Percentiles rank a stretch among this genome's conserved stretches.
Conservation (phyloP, 2,888 invertebrate genomes). For the Epinotia ramella region DNA sequence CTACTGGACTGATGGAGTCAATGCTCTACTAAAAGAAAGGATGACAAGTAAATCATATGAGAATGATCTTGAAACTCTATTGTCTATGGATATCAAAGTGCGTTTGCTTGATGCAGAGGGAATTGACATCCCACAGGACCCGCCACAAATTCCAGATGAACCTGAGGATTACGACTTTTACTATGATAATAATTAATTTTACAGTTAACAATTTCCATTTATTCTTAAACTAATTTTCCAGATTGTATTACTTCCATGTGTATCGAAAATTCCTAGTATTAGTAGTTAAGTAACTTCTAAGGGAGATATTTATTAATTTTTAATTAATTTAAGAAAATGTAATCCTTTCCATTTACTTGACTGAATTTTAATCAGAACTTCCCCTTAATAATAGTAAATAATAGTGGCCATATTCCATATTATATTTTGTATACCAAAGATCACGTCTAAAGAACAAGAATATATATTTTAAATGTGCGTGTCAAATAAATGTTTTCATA, state of each 20-base stretch:
- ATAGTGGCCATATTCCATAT: constrained; percentile 74
- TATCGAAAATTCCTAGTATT: constrained; percentile 42
- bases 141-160: constrained; percentile 95
- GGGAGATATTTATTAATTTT: constrained; percentile 44
- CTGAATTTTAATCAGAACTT: constrained; percentile 67
- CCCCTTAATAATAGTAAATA: constrained; percentile 66
- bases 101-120: constrained; percentile 97
- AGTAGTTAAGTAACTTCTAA: constrained; percentile 45
- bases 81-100: constrained; percentile 98
- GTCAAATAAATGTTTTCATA: constrained; percentile 68
- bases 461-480: constrained; percentile 67
- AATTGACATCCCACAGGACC: constrained; percentile 96
- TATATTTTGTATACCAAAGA: constrained; percentile 82
- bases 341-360: constrained; percentile 60
- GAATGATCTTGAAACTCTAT: constrained; percentile 94
- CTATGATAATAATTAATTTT: constrained; percentile 87
- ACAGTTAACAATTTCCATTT: constrained; percentile 18
- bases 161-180: constrained; percentile 97
- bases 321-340: constrained; percentile 50
- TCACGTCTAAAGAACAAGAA: constrained; percentile 74
- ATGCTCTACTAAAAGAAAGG: constrained; percentile 93
- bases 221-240: constrained; percentile 19
- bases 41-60: constrained; percentile 96
- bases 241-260: constrained; percentile 42
- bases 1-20: constrained; percentile 98